Evolutionary conservation across 2,797 vertebrate genomes (phyloP).

Genomic region (Monodelphis domestica): DNA sequence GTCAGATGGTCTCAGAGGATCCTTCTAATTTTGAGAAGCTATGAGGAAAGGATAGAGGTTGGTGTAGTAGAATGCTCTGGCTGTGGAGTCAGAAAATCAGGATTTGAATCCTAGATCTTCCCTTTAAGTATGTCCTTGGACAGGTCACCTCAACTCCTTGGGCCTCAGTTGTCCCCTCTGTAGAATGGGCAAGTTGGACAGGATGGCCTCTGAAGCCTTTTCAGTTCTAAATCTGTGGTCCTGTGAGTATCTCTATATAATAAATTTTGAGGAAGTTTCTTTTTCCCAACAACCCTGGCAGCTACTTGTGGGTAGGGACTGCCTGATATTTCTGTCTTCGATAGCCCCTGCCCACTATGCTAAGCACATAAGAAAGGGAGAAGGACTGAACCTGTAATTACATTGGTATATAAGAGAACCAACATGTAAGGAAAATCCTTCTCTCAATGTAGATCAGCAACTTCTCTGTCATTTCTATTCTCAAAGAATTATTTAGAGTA

Average conservation of each 20-base stretch:
- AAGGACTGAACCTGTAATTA: background rate
- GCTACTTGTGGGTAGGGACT: background rate
- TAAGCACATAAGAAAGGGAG: background rate
- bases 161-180: background rate
- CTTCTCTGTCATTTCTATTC: background rate
- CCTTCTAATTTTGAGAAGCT: background rate
- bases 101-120: background rate
- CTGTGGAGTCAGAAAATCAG: background rate
- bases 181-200: background rate
- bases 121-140: background rate
- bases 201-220: background rate
- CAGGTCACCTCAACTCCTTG: background rate
- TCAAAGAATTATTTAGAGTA: background rate
- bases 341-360: background rate
- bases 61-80: background rate
- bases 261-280: background rate
- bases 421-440: background rate
- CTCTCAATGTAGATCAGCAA: background rate
- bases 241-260: background rate
- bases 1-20: background rate
- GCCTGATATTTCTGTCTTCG: background rate
- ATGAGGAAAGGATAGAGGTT: background rate
- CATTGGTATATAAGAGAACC: background rate
- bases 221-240: background rate
- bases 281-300: background rate